Evolutionary conservation across 2,888 invertebrate genomes (phyloP).

Genomic region (Germaria angustata): DNA sequence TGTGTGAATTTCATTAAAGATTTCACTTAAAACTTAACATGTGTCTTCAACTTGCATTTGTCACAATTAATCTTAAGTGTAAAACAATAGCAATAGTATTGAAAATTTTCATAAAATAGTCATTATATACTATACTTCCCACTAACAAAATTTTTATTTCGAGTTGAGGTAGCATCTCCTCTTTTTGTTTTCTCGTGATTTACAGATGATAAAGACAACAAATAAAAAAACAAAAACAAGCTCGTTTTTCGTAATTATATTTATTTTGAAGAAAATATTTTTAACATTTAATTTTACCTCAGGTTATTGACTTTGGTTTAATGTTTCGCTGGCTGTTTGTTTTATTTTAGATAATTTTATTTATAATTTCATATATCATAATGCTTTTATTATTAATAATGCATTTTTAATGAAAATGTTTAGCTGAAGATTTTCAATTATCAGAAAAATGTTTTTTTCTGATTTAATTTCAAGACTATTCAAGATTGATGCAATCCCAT

Average conservation of each 20-base stretch:
- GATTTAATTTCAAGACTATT: background rate
- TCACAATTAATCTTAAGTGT: constrained; percentile 34
- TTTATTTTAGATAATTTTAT: background rate
- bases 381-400: background rate
- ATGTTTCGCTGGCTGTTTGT: background rate
- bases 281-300: background rate
- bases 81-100: constrained; percentile 24
- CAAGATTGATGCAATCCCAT: background rate
- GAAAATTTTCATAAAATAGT: constrained; percentile 52
- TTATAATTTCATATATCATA: background rate
- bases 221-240: background rate
- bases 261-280: background rate
- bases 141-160: constrained; percentile 35
- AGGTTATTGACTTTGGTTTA: background rate
- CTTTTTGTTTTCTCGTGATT: constrained; percentile 14
- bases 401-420: background rate
- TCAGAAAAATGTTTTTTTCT: background rate
- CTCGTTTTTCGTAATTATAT: background rate
- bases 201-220: constrained; percentile 11
- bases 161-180: constrained; percentile 17
- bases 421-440: background rate
- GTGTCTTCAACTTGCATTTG: constrained; percentile 59
- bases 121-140: constrained; percentile 59
- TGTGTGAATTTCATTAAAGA: constrained; percentile 39
- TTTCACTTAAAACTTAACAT: constrained; percentile 35